These are phyloP conservation scores for Pachydiplax longipennis DNA, from an alignment of 2,888 invertebrate species.

Conservation along the genomic window DNA sequence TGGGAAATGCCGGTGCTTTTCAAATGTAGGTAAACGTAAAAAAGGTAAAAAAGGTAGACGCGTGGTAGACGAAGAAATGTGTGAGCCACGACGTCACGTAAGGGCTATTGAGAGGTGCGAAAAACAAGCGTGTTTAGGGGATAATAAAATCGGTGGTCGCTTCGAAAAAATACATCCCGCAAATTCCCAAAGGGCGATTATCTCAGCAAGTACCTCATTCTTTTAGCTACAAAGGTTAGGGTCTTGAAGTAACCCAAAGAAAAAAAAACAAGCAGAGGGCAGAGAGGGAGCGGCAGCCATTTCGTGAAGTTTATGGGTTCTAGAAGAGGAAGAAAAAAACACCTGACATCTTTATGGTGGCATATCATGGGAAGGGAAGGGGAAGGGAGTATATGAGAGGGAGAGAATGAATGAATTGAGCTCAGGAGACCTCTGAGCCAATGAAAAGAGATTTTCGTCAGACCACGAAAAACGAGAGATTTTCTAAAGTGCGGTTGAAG, in stretches of 20 bases:
- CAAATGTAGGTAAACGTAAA: neutral
- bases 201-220: neutral
- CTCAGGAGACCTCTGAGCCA: neutral
- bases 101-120: neutral
- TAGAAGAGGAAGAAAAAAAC: constrained; percentile 47
- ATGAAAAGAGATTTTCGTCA: neutral
- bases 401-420: constrained; percentile 13
- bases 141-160: neutral
- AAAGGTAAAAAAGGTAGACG: neutral
- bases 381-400: neutral
- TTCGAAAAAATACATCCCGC: neutral
- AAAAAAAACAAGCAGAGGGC: constrained; percentile 51
- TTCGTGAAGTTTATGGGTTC: constrained; percentile 51
- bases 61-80: neutral
- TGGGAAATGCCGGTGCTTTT: neutral
- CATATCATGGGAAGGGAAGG: neutral
- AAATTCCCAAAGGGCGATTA: neutral
- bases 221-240: neutral
- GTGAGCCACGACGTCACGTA: neutral
- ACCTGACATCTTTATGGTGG: constrained; percentile 44
- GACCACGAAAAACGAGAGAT: neutral
- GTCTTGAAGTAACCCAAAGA: neutral
- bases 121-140: neutral
- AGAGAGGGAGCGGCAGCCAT: constrained; percentile 47
- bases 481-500: neutral